phyloP scores from a whole-genome alignment of 23 tunicate species.

The Clavelina lepadiformis region DNA sequence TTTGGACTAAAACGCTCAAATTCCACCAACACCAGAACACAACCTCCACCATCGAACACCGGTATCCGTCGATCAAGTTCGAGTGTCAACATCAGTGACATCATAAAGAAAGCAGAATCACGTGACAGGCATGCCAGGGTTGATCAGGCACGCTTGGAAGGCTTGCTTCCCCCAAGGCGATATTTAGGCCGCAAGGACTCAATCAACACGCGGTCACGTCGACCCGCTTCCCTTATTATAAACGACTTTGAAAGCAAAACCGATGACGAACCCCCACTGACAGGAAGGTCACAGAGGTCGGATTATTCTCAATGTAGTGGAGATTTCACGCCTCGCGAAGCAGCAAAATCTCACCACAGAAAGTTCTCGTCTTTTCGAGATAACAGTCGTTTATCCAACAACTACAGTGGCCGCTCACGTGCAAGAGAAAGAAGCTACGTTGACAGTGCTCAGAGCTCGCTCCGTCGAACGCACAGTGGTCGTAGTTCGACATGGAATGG shows the following conservation, averaged over 20 bases:
- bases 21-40: background rate
- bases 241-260: conserved; percentile 14
- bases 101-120: conserved; percentile 37
- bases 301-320: too few species aligned
- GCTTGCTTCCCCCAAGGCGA: conserved; percentile 43
- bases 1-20: conserved; percentile 18
- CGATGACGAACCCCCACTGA: background rate
- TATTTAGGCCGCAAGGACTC: conserved; percentile 23
- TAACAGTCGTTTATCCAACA: conserved; percentile 11
- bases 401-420: too few species aligned
- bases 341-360: conserved; percentile 11
- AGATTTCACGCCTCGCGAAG: too few species aligned
- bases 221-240: conserved; percentile 38
- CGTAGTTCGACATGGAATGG: conserved; percentile 30
- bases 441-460: background rate
- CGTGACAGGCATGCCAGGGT: conserved; percentile 56
- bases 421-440: too few species aligned
- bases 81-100: conserved; percentile 29
- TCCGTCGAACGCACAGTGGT: background rate
- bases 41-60: background rate
- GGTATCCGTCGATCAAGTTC: conserved; percentile 34
- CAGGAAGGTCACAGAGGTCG: background rate
- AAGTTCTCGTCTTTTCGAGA: conserved; percentile 19
- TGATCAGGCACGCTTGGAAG: conserved; percentile 54
- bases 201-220: conserved; percentile 5